These are phyloP conservation scores for Trididemnum nubilum DNA, from an alignment of 23 tunicate genomes.

Conservation along the genomic window DNA sequence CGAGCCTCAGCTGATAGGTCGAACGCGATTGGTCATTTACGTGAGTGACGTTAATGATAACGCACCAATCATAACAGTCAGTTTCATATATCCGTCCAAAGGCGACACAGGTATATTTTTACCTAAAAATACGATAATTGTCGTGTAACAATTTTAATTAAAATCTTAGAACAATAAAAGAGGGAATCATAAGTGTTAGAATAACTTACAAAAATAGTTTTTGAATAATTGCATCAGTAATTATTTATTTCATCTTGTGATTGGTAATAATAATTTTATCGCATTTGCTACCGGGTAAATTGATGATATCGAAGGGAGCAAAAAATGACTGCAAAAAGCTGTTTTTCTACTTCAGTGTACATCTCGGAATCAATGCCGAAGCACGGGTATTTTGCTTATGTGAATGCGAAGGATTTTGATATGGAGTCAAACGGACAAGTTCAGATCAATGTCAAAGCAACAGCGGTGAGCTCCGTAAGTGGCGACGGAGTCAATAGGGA, in stretches of 20 bases:
- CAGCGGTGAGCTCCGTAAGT: too few relatives aligned
- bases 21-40: slow-evolving; percentile 51
- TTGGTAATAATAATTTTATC: too few relatives aligned
- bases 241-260: too few relatives aligned
- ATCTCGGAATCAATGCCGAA: not conserved
- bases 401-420: slow-evolving; percentile 4
- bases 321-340: too few relatives aligned
- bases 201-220: too few relatives aligned
- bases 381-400: slow-evolving; percentile 10
- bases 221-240: too few relatives aligned
- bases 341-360: slow-evolving; percentile 17
- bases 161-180: too few relatives aligned
- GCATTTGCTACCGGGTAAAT: too few relatives aligned
- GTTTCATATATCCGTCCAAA: slow-evolving; percentile 18
- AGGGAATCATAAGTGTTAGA: too few relatives aligned
- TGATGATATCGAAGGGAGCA: too few relatives aligned
- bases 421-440: slow-evolving; percentile 1
- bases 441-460: not conserved
- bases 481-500: not conserved
- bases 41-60: slow-evolving; percentile 76
- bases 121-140: too few relatives aligned
- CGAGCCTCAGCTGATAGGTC: slow-evolving; percentile 1
- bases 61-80: slow-evolving; percentile 36
- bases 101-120: slow-evolving; percentile 27
- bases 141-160: too few relatives aligned